Evolutionary conservation across 2,113 vertebrate species (phyloP), one percentile per base, ranked within the genome.

Genomic region (Riparia riparia): DNA sequence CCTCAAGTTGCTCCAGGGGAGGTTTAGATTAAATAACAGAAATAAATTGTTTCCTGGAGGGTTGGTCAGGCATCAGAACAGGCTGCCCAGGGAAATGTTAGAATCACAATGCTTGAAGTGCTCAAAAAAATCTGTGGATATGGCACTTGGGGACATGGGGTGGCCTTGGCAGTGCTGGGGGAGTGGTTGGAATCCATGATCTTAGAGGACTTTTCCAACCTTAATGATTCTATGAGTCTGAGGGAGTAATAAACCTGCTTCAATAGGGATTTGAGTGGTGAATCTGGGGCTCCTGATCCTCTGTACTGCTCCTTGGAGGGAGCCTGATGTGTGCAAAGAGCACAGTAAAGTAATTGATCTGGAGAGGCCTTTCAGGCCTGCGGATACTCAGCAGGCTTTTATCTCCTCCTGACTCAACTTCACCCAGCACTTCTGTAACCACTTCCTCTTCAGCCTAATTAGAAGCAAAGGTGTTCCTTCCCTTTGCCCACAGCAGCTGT

Each of bases 391-490:
- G 60, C 24, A 64, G 73, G 65, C 81, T 93, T 72, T 95, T 94
- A 91, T 77, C 91, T 91, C 20, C 56, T 3, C 72, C 63, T 80
- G 63, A 93, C 66, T 92, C 45, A 80, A 28, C 60, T 77, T 95
- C 60, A 73, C 45, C 69, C 47, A 65, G 63, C 37, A 63, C 51
- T 93, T 92, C 71, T 89, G 68, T 63, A 93, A 83, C 44, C 2
- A 4, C 56, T 94, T 92, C 82, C 71, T 95, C 86, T 72, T 86
- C 74, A 93, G 29, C 49, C n/a, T 90, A 64, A 39, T 92, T 86
- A 86, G 58, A 90, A 54, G 45, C 5, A 6, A 76, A 91, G 41
- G 49, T 91, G 16, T 32, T 76, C 20, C 50, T 50, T 90, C 72
- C 42, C 70, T 76, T 72, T 88, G 50, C 71, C 79, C n/a, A 26